Evolutionary conservation across 2,113 vertebrate species (phyloP), one percentile per base, ranked within the genome.

Genomic region (Petroica traversi): DNA sequence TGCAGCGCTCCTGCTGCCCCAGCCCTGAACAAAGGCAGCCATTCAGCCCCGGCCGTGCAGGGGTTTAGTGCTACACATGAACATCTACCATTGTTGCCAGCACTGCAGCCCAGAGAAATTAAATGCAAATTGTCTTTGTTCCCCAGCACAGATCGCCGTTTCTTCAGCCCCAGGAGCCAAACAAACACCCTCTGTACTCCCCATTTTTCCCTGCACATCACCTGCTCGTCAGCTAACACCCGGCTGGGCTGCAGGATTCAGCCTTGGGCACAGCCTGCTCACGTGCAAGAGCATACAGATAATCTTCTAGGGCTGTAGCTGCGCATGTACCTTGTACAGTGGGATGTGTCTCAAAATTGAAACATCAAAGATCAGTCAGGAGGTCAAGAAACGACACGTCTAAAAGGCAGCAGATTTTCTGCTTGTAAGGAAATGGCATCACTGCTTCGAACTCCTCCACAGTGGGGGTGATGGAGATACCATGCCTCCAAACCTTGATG

Each of bases 101-200:
- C 43, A 36, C 55, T 45, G 75, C 85, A 74, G 88, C 63, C 67
- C 75, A 63, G 82, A 72, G 86, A 95, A 96, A 92, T 79, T 92
- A 92, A 88, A 96, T 88, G 85, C 82, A 67, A 92, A 95, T 94
- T 59, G 63, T 26, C 88, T 92, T 95, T 96, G 87, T 73, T 88
- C 58, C 66, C 1, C 0, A 94, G 85, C 38, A 94, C 89, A 95
- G 78, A 88, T 38, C 36, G 18, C 63, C 59, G 20, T 80, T 96
- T 93, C 94, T 94, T 87, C 93, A 85, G 58, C 43, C 46, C 19
- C 58, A 69, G 74, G 33, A 95, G 83, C 83, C 79, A 52, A 88
- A 95, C 83, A 95, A 92, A 74, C 52, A n/a, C 40, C 7, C 76
- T 75, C 91, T 95, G 83, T 89, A 63, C 68, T 91, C 51, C 40